Base-by-base conservation (phyloP, 2,113 vertebrate genomes). In the Malurus elegans region DNA sequence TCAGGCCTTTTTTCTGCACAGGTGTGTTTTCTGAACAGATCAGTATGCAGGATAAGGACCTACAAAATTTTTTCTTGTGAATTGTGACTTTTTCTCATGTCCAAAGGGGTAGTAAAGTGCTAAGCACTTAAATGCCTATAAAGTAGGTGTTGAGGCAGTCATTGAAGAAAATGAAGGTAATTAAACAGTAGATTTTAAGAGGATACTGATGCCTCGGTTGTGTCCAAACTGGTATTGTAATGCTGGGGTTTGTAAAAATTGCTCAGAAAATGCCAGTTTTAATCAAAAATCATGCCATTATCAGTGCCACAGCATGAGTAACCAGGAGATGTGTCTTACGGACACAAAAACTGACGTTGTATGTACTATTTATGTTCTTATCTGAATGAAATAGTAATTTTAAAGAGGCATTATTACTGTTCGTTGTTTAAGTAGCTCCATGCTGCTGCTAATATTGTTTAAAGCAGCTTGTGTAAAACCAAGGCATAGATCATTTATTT, bases 21-120 rank as follows among this genome's bases (percentile, higher is more conserved):
- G 23, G 0, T 25, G 3, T 44, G 36, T 44, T 34, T 72, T 60
- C 42, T 67, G 34, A 19, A 12, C 8, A 16, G 18, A 25, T 45
- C 14, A 20, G 28, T 72, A 9, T 50, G 50, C 31, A 34, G 23
- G 17, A 6, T 64, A 36, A 15, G 1, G 10, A 65, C 38, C 11
- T 42, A 18, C 16, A 31, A 1, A 1, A 2, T 10, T 12, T 50
- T 79, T 70, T 45, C 10, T 42, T 6, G 0, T 44, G 9, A 64
- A 5, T 45, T 36, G 0, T 51, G 10, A 36, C 2, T 65, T n/a
- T 93, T 69, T 56, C 14, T 64, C 2, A 0, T 18, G 25, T 69
- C n/a, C 7, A 19, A 24, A 74, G 6, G 9, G 3, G 8, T 25
- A 31, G 12, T n/a, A 71, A 25, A 15, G 26, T 2, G 6, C 9